Conservation (phyloP, 2,797 vertebrate species). For the Glyptemys insculpta region DNA sequence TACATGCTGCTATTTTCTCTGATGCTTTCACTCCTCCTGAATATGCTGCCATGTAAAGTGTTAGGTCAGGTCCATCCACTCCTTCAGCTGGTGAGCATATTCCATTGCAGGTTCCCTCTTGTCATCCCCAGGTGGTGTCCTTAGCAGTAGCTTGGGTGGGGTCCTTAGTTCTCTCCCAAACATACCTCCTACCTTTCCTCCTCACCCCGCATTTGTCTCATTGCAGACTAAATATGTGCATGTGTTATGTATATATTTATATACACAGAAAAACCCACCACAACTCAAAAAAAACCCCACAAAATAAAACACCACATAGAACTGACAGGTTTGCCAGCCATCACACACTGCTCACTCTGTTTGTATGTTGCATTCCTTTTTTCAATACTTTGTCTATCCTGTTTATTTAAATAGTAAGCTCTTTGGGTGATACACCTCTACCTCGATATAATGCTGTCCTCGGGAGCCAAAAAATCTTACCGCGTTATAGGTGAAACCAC, state of each 20-base stretch:
- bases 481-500: no score
- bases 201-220: not conserved
- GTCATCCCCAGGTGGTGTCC: not conserved
- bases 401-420: no score
- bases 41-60: not conserved
- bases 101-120: not conserved
- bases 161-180: not conserved
- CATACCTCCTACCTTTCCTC: not conserved
- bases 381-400: not conserved
- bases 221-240: not conserved
- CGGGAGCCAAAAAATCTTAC: no score
- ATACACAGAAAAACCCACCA: not conserved
- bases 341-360: not conserved
- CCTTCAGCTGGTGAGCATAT: not conserved
- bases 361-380: not conserved
- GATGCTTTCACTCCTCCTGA: not conserved
- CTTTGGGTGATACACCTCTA: no score
- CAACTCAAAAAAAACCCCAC: not conserved
- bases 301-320: not conserved
- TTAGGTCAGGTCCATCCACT: rapidly evolving
- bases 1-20: not conserved
- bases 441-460: no score
- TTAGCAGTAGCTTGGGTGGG: not conserved
- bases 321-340: not conserved
- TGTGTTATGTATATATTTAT: not conserved